Base-by-base conservation (phyloP, 2,888 invertebrate species). In the Yponomeuta cagnagella region DNA sequence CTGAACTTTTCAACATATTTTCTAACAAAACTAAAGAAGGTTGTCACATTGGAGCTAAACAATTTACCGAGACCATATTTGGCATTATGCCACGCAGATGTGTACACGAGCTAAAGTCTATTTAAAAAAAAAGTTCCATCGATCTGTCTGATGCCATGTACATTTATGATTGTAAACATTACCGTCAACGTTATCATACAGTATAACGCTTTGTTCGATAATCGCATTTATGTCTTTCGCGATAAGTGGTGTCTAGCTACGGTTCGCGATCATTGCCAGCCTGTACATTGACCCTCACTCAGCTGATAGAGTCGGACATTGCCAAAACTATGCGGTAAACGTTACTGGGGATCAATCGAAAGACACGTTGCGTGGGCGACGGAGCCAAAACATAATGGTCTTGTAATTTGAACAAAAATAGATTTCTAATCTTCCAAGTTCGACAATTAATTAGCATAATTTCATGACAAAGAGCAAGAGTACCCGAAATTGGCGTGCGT, bases 51-150 rank as follows among this genome's bases (percentile, higher is more conserved):
- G 74, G 75, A 75, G 73, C 81, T 82, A 85, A 83, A 83, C 82
- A 85, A 79, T 77, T 77, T 71, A 89, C 87, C 88, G 82, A 76
- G 72, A 71, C 74, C 69, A 52, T 69, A 75, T 74, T 82, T 89
- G 89, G 88, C 89, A 81, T 74, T 30, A 48, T 74, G 84, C 89
- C 88, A 87, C 78, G 8, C 30, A 37, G 52, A 15, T 72, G 71
- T 72, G 73, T 75, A 75, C 76, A 75, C 75, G 75, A 71, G 70
- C 69, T 72, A 73, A 73, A 71, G 75, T 80, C 81, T 85, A 84
- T 84, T 84, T 80, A 82, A 83, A 85, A 30, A 79, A 78, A 78
- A 81, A 81, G 15, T 5, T 33, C 10, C 31, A 37, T 48, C 43
- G 37, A 48, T 70, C 69, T 71, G 69, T 71, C 66, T 69, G 66